Conservation (phyloP, 2,113 vertebrate species). For the Bubo bubo region DNA sequence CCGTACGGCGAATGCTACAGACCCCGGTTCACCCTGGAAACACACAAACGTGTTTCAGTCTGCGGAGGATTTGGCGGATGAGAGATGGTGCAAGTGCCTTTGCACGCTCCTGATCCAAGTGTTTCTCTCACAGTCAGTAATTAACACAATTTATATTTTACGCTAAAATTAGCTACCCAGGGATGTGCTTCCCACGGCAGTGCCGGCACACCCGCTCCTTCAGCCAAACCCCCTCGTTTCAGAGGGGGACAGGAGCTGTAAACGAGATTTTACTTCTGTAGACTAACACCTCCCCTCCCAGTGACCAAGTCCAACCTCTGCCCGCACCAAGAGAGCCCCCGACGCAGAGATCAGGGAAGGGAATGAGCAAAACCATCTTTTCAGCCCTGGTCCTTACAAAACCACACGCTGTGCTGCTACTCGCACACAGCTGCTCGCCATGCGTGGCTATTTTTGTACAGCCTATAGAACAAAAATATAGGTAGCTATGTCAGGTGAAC, state of each 20-base stretch:
- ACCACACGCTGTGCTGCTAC: not conserved
- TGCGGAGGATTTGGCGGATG: not conserved
- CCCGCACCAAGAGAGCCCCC: not conserved
- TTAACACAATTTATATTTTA: not conserved
- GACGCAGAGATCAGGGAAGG: rapidly evolving
- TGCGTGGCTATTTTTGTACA: not conserved
- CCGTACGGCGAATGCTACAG: rapidly evolving
- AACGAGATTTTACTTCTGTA: not conserved
- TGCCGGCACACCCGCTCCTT: not conserved
- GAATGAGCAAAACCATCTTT: not conserved
- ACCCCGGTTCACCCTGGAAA: not conserved
- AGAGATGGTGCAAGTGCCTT: not conserved
- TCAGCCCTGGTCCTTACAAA: not conserved
- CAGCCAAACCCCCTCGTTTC: not conserved
- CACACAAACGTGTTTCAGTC: rapidly evolving
- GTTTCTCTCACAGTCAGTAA: not conserved
- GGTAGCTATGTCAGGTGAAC: not conserved
- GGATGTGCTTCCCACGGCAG: not conserved
- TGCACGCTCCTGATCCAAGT: not conserved
- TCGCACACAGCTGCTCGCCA: not conserved
- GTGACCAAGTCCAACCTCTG: not conserved
- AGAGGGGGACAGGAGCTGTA: not conserved
- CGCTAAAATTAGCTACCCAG: not conserved
- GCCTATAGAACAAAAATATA: not conserved
- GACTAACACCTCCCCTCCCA: not conserved